Base-by-base conservation (phyloP, 2,888 invertebrate species). In the Eilema griseolum region DNA sequence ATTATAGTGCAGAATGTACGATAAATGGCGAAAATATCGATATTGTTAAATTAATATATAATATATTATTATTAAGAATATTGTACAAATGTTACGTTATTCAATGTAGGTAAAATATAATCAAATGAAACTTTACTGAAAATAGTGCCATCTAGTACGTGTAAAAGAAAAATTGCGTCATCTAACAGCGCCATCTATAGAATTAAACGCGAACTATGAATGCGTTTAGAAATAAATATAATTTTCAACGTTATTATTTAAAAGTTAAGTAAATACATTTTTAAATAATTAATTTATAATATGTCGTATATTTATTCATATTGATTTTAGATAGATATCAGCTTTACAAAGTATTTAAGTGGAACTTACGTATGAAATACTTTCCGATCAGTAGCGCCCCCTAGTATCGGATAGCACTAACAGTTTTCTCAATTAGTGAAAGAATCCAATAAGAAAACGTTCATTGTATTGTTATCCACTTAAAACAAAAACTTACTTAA, bases 371-470 rank as follows among this genome's bases (percentile, higher is more conserved):
- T 20, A 41, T n/a, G 10, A n/a, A n/a, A n/a, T 0, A 46, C 46
- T 26, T 63, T 46, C 2, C n/a, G 8, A 20, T 11, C 11, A 26
- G 46, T 69, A 65, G 67, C 75, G 81, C 69, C 81, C 72, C 37
- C 81, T 81, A 56, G 72, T 83, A 65, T 81, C 76, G 81, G 71
- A 83, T 81, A 80, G 80, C 78, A 12, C 0, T 56, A 64, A 31
- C 26, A 37, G 8, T 61, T 26, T 31, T 7, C 23, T 10, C 0
- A 4, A 23, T 16, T 3, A 16, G 37, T 24, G 12, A 56, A 14
- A 37, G 33, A 37, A 37, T 37, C 33, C 33, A 37, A 37, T 37
- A 37, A 37, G 33, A 37, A 37, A 37, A 12, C 12, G 3, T 37
- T 12, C 33, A 37, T 37, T 37, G 11, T 37, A 11, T 37, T 37